Evolutionary conservation across 2,888 invertebrate species (phyloP), one percentile per base, ranked within the genome.

Genomic region (Serripes groenlandicus): DNA sequence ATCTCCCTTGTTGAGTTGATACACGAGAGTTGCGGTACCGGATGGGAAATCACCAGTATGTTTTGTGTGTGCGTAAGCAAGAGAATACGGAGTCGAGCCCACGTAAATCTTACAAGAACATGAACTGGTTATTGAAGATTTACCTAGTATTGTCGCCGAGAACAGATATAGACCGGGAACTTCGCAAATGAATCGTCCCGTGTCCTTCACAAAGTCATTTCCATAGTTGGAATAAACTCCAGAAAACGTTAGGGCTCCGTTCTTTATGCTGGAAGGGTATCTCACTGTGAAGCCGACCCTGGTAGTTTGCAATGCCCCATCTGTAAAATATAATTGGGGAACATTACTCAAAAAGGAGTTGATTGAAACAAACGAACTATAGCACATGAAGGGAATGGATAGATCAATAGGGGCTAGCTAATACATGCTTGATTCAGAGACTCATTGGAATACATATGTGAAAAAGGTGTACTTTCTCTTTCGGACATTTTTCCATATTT

Each of bases 51-150:
- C 60, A 18, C 60, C 60, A 30, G 60, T 60, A 1, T 60, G 60
- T 30, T 60, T 60, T 21, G 60, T 60, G 60, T 60, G 60, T 28
- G 60, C 60, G 60, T 60, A 60, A 32, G 32, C 60, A 3, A 60
- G 60, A 15, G 60, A 30, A 30, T 60, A 30, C 1, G 1, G 0
- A 15, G 28, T 0, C 23, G 60, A 60, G 2, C 60, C 60, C 18
- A 60, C 60, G 7, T 5, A 2, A 11, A 60, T 60, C 23, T 30
- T 30, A 9, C 60, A 60, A 9, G 28, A 60, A 28, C 28, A 28
- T 9, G 60, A 3, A 15, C 30, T 30, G 15, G 2, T 60, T 60
- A 32, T 60, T 21, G 26, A 1, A 30, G 26, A 26, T 3, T 15
- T 11, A 26, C 60, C 30, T 18, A 60, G 1, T 7, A 60, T 60